Conservation (phyloP, 2,797 vertebrate genomes). For the Monodelphis domestica region DNA sequence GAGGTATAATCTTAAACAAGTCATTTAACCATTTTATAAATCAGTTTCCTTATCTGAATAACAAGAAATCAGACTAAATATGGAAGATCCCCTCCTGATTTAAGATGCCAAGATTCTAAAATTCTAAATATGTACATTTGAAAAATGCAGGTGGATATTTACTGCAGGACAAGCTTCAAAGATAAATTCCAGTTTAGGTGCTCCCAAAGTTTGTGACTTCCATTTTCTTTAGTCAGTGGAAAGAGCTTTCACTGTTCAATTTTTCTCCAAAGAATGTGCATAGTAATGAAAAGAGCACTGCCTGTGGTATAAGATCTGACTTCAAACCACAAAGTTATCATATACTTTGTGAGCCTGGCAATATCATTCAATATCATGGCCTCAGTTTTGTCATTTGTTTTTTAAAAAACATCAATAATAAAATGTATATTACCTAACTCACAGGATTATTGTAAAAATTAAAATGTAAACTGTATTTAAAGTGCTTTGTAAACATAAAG, state of each 20-base stretch:
- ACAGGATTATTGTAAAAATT: background rate
- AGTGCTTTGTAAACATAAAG: background rate
- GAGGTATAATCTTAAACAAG: background rate
- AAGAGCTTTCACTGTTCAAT: slow-evolving; percentile 31
- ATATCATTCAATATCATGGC: background rate
- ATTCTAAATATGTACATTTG: background rate
- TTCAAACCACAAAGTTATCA: background rate
- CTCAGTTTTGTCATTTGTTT: background rate
- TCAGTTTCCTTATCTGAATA: background rate
- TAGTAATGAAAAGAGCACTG: background rate
- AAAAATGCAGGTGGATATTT: background rate
- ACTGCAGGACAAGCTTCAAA: background rate
- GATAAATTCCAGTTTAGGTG: background rate
- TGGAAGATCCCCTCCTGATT: background rate
- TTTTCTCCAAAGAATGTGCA: slow-evolving; percentile 29
- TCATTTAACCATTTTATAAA: background rate
- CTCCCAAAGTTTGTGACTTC: background rate
- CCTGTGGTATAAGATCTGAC: background rate
- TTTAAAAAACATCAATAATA: background rate
- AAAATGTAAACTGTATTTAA: background rate
- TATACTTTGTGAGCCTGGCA: background rate
- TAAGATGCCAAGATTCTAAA: background rate
- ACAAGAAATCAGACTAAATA: background rate
- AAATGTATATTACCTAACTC: background rate
- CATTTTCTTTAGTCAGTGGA: background rate